Base-by-base conservation (phyloP, 2,113 vertebrate genomes). In the Acrocephalus kingi region DNA sequence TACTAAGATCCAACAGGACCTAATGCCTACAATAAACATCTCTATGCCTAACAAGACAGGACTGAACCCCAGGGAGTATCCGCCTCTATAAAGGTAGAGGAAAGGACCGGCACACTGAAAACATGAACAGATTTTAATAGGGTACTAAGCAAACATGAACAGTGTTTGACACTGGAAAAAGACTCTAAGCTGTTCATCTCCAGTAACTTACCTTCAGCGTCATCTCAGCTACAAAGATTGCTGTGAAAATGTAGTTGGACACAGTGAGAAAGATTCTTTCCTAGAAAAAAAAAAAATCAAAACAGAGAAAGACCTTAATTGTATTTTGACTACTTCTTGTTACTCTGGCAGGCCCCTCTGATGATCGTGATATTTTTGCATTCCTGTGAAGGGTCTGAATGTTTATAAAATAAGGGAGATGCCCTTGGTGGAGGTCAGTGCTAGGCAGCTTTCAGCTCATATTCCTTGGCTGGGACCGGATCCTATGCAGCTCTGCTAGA, bases 221-320 rank as follows among this genome's bases (percentile, higher is more conserved):
- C 99, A 99, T 99, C 97, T 99, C 99, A 20, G 99, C 98, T 85
- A 99, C 99, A 75, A 99, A 99, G 96, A 99, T 99, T 91, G 99
- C 99, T 30, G 99, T 99, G 95, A 99, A 99, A 97, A 99, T 98
- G 97, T 99, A 99, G 98, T 99, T 99, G 96, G 99, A 99, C 83
- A 99, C 98, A 10, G 99, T 99, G 89, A 99, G 99, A 96, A 99
- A 99, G 90, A 99, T 97, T 75, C 99, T 98, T 84, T 99, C 99
- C 99, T 99, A 83, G 49, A 89, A 95, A 78, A 54, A 54, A 25
- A 68, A n/a, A 4, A 27, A 58, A 35, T 52, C 24, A 62, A 66
- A 84, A 51, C 4, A 56, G 63, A 93, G 68, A 78, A 39, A 55
- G 55, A 51, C 11, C 41, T 93, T 96, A 95, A 93, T 80, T 84